These are phyloP conservation scores for Hylomyscus alleni DNA, from an alignment of 2,797 vertebrate species.

Conservation along the genomic window DNA sequence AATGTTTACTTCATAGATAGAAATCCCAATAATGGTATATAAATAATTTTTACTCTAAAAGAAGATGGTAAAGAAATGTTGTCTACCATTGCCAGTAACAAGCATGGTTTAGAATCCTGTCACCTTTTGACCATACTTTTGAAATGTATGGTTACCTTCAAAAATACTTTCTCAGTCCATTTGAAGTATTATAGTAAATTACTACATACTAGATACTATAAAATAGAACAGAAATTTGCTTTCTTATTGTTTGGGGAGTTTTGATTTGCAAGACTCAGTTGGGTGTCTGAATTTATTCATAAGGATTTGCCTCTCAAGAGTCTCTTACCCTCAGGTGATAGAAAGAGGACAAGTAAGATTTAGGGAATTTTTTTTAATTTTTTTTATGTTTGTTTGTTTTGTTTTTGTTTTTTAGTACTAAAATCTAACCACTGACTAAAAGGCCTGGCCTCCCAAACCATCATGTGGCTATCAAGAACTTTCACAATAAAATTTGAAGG, in stretches of 20 bases:
- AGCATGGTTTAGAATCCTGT: background rate
- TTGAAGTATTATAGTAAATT: background rate
- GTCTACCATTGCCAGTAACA: background rate
- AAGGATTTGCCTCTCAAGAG: no score
- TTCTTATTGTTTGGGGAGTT: background rate
- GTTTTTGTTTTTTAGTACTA: no score
- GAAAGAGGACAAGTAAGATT: accelerated
- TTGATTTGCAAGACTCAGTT: accelerated
- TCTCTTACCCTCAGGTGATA: background rate
- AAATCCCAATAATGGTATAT: background rate
- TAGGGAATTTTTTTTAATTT: no score
- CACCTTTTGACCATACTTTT: background rate
- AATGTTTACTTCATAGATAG: background rate
- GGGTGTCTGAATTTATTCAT: accelerated
- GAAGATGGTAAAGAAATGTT: background rate
- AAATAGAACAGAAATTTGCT: background rate
- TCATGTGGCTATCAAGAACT: background rate
- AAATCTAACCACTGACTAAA: background rate
- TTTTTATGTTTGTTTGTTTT: no score
- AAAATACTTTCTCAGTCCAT: background rate
- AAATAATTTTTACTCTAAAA: background rate
- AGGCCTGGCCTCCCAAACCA: accelerated
- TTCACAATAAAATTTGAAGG: background rate
- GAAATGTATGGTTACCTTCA: background rate
- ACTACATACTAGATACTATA: background rate